Evolutionary conservation across 2,888 invertebrate genomes (phyloP), one percentile per base, ranked within the genome.

Genomic region (Zhuqinia jingwanae): DNA sequence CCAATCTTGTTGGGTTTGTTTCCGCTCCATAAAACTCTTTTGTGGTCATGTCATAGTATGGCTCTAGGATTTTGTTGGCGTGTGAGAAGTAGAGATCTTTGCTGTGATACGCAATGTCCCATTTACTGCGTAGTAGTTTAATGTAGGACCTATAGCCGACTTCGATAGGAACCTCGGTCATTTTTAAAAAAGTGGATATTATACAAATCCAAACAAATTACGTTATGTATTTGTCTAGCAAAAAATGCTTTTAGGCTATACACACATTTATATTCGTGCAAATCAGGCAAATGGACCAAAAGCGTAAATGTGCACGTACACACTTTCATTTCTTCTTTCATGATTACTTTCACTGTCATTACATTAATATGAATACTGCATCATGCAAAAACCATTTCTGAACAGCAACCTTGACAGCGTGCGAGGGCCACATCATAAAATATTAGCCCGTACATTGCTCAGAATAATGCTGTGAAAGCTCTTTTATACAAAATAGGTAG

Each of bases 61-160:
- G 85, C 56, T 80, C 76, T 2, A 86, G 76, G n/a, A 78, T 80
- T 22, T 86, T 86, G 80, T 86, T 86, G 20, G 85, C 85, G 65
- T 86, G 85, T 10, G 85, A 86, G 47, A 80, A 86, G 58, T 86
- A 86, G n/a, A 86, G 30, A 70, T 86, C 85, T 30, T 86, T 86
- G 75, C 85, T 65, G 68, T 86, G 80, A 36, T 86, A 86, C 0
- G 80, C 76, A 11, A 86, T 86, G 76, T 86, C 85, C 85, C 85
- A 86, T 80, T 86, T 86, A 27, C 53, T 86, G 5, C 85, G 80
- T n/a, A 65, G 53, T n/a, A 86, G 65, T 20, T 58, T n/a, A 1
- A 86, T 80, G 53, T 86, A 86, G 2, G 85, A 80, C 15, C 85
- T 27, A 30, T 86, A 86, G 10, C 85, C 85, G 13, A 86, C 76